Conservation (phyloP, 2,888 invertebrate species). For the Junonia oenone region DNA sequence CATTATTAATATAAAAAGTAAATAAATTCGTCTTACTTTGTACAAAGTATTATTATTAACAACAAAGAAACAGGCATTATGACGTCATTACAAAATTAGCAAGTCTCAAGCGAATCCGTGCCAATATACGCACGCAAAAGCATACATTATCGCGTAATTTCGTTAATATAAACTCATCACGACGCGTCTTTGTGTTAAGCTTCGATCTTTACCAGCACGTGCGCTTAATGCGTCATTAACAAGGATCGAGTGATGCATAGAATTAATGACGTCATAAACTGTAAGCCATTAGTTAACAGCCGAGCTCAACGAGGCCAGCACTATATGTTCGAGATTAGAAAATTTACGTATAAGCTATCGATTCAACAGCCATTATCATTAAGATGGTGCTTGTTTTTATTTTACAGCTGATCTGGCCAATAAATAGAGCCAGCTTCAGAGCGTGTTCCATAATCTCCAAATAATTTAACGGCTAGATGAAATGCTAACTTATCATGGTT, state of each 20-base stretch:
- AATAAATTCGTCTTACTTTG: neutral
- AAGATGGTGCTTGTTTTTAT: neutral
- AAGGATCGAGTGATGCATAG: conserved; percentile 15
- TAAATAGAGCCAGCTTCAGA: too few relatives aligned
- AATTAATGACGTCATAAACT: conserved; percentile 24
- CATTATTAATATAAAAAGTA: too few relatives aligned
- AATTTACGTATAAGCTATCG: neutral
- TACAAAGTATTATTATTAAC: neutral
- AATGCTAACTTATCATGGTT: too few relatives aligned
- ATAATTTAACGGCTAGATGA: too few relatives aligned
- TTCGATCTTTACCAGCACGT: conserved; percentile 8
- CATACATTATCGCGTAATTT: neutral
- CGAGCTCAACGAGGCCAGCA: neutral
- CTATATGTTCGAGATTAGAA: neutral
- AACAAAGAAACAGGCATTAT: neutral
- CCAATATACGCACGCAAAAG: too few relatives aligned
- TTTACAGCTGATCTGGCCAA: neutral
- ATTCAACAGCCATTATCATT: too few relatives aligned
- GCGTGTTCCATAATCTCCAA: too few relatives aligned
- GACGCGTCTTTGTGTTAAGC: conserved; percentile 3
- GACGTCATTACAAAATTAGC: neutral
- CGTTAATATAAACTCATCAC: neutral
- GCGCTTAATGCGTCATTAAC: conserved; percentile 18
- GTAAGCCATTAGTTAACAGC: conserved; percentile 16
- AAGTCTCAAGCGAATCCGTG: neutral